These are phyloP conservation scores for Acanthosepion pharaonis DNA, from an alignment of 2,888 invertebrate genomes.

Conservation along the genomic window DNA sequence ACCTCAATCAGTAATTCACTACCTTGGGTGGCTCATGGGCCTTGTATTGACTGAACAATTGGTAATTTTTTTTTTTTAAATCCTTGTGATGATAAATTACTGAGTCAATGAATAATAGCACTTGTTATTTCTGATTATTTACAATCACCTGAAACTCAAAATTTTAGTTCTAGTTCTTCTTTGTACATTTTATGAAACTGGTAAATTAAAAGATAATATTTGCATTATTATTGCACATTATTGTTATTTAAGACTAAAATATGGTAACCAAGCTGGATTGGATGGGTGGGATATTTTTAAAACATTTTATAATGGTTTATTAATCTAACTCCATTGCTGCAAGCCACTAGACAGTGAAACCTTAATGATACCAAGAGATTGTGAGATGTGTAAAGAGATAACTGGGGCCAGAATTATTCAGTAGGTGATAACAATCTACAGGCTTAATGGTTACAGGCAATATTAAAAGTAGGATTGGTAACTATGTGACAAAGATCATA, in stretches of 20 bases:
- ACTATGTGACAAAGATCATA: not conserved
- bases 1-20: too few species aligned
- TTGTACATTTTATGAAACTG: too few species aligned
- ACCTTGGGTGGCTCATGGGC: too few species aligned
- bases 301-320: not conserved
- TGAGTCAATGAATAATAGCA: too few species aligned
- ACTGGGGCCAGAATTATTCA: not conserved
- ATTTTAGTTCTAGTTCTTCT: not conserved
- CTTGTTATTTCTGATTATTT: too few species aligned
- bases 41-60: too few species aligned
- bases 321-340: not conserved
- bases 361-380: not conserved
- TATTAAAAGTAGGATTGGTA: not conserved
- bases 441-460: not conserved
- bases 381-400: not conserved
- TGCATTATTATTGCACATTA: not conserved
- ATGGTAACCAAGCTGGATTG: not conserved
- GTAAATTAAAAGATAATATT: too few species aligned
- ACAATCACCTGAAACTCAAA: too few species aligned
- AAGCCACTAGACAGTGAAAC: not conserved
- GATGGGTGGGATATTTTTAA: too few species aligned
- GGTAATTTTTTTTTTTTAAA: too few species aligned
- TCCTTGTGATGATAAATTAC: too few species aligned
- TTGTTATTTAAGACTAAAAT: not conserved
- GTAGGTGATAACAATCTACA: not conserved